Evolutionary conservation across 2,113 vertebrate species (phyloP).

Genomic region (Gallinago jamesoni): DNA sequence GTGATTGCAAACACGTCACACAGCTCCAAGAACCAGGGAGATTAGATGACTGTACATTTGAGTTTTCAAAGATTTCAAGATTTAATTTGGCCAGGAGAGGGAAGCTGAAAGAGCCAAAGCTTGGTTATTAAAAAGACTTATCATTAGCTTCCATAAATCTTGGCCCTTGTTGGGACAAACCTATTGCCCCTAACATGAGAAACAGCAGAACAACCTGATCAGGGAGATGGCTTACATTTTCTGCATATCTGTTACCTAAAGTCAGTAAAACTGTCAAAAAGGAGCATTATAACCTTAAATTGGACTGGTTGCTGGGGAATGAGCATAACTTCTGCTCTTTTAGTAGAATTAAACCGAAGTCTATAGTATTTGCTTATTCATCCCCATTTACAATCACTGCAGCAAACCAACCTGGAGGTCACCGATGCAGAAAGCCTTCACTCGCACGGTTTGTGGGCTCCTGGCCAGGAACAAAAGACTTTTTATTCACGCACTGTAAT

Average conservation of each 20-base stretch:
- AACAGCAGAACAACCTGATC: neutral
- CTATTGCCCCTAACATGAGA: neutral
- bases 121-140: neutral
- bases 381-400: neutral
- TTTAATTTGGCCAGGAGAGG: neutral
- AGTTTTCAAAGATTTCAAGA: neutral
- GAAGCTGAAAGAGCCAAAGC: neutral
- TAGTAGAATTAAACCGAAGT: neutral
- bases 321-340: neutral
- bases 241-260: neutral
- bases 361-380: neutral
- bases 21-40: neutral
- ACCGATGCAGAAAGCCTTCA: neutral
- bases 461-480: neutral
- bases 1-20: neutral
- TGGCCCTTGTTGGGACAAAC: neutral
- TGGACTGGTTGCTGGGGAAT: neutral
- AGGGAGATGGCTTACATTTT: neutral
- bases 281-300: neutral
- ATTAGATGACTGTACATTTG: neutral
- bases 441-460: neutral
- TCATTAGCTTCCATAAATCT: neutral
- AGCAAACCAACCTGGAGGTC: neutral
- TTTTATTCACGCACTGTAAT: neutral
- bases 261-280: neutral